Percentiles rank a stretch among this genome's conserved stretches.
Evolutionary conservation across 2,888 invertebrate species (phyloP).

Genomic region (Eucriotettix oculatus): DNA sequence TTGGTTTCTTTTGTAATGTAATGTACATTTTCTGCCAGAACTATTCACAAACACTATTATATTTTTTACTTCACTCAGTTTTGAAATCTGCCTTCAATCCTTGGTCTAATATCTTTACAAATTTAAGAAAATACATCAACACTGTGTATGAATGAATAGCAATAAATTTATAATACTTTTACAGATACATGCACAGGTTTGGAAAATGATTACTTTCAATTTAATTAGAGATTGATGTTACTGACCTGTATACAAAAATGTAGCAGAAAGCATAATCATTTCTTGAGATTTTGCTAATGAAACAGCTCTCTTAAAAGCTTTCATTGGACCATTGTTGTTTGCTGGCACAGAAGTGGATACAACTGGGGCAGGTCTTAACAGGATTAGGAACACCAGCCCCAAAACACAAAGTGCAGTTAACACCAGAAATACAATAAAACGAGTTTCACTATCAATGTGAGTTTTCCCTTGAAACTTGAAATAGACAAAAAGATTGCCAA

Average conservation of each 20-base stretch:
- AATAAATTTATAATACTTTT: too few relatives aligned
- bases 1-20: too few relatives aligned
- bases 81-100: too few relatives aligned
- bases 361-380: constrained; percentile 35
- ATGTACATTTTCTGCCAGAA: too few relatives aligned
- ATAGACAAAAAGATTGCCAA: constrained; percentile 90
- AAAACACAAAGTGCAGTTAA: constrained; percentile 45
- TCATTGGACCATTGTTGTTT: constrained; percentile 34
- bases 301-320: constrained; percentile 59
- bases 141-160: too few relatives aligned
- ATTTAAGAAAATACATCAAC: too few relatives aligned
- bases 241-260: constrained; percentile 82
- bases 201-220: too few relatives aligned
- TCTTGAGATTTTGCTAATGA: constrained; percentile 59
- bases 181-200: too few relatives aligned
- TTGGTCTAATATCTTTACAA: too few relatives aligned
- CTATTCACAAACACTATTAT: too few relatives aligned
- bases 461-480: constrained; percentile 71
- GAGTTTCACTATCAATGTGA: constrained; percentile 50
- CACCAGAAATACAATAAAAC: constrained; percentile 66
- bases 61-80: too few relatives aligned
- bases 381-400: constrained; percentile 49
- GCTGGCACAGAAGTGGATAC: constrained; percentile 18
- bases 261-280: constrained; percentile 70
- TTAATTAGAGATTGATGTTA: background rate